A percentile compares a stretch with the other conserved stretches of the same genome.
These are phyloP conservation scores for Oryctes rhinoceros DNA, from an alignment of 1,140 invertebrate species.

Conservation along the genomic window DNA sequence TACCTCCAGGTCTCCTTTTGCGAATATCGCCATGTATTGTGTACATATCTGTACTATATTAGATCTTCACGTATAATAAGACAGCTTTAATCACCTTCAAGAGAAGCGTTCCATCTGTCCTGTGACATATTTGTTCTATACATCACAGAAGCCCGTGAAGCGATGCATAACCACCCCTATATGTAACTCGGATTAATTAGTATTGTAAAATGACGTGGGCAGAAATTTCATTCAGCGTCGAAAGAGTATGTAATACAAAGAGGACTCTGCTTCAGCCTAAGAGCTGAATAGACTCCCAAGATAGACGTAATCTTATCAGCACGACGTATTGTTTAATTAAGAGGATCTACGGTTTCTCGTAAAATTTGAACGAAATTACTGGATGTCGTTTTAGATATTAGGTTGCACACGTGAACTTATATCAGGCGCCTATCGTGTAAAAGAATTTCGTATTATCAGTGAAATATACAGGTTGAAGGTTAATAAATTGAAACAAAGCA, in stretches of 20 bases:
- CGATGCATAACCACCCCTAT: not conserved
- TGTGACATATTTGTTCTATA: conserved; percentile 4
- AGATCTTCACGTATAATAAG: too few relatives aligned
- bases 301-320: not conserved
- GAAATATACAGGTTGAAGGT: too few relatives aligned
- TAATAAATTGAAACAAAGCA: too few relatives aligned
- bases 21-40: too few relatives aligned
- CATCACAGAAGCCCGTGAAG: not conserved
- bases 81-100: not conserved
- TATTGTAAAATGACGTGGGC: conserved; percentile 14
- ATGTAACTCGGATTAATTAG: not conserved
- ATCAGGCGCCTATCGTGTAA: too few relatives aligned
- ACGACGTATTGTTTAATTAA: not conserved
- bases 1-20: too few relatives aligned
- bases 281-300: not conserved
- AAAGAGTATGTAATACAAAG: not conserved
- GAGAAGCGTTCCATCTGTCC: not conserved
- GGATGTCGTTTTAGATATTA: too few relatives aligned
- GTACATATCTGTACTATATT: too few relatives aligned
- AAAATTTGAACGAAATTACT: not conserved
- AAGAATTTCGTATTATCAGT: too few relatives aligned
- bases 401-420: too few relatives aligned
- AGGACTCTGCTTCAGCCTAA: not conserved
- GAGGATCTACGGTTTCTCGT: not conserved
- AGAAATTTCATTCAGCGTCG: not conserved